phyloP scores from a whole-genome alignment of 2,888 invertebrate species.

The Hirudinaria manillensis region DNA sequence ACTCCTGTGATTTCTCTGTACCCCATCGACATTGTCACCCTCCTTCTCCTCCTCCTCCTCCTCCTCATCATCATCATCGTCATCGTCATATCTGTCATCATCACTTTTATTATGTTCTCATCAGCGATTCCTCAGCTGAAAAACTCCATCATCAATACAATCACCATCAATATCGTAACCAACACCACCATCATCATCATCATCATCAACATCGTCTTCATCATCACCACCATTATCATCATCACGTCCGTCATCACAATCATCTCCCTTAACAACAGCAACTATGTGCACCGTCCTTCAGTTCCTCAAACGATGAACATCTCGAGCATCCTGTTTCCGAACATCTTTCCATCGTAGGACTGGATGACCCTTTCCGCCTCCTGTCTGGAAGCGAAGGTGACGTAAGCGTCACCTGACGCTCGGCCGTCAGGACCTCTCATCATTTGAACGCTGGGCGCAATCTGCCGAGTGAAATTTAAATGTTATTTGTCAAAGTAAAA shows the following conservation, averaged over 20 bases:
- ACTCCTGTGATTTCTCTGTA: too few relatives aligned
- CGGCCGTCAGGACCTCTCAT: slow-evolving; percentile 55
- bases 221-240: background rate
- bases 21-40: too few relatives aligned
- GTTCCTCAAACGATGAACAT: slow-evolving; percentile 50
- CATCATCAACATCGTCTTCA: too few relatives aligned
- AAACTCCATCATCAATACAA: too few relatives aligned
- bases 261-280: background rate
- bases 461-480: slow-evolving; percentile 31
- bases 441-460: slow-evolving; percentile 56
- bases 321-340: slow-evolving; percentile 56
- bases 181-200: too few relatives aligned
- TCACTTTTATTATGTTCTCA: too few relatives aligned
- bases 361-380: slow-evolving; percentile 56
- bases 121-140: too few relatives aligned
- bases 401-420: slow-evolving; percentile 55
- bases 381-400: slow-evolving; percentile 53
- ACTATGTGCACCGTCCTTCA: background rate
- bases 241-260: background rate
- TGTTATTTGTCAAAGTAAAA: background rate
- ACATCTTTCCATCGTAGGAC: slow-evolving; percentile 47
- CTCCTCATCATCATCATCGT: too few relatives aligned
- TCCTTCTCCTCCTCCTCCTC: too few relatives aligned
- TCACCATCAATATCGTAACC: too few relatives aligned
- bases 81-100: too few relatives aligned